These are phyloP conservation scores for Bergia puertoricense DNA, from an alignment of 92 coral and sea anemone genomes.

Conservation along the genomic window DNA sequence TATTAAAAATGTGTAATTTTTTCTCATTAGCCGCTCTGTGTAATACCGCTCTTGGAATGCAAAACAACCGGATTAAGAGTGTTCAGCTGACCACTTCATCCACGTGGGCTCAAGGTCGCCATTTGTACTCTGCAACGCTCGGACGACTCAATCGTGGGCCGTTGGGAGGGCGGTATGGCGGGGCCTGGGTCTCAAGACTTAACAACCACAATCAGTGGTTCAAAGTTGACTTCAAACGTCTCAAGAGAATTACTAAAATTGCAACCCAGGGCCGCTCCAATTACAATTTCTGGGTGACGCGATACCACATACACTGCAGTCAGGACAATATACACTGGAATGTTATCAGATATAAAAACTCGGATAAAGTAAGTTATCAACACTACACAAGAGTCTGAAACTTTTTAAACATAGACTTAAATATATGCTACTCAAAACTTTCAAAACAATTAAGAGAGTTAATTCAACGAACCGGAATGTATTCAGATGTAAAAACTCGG, in stretches of 20 bases:
- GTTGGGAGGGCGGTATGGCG: slow-evolving; percentile 20
- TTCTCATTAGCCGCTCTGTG: slow-evolving; percentile 46
- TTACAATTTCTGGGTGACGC: slow-evolving; percentile 61
- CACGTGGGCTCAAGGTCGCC: slow-evolving; percentile 16
- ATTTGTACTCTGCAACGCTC: slow-evolving; percentile 41
- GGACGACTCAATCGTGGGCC: slow-evolving; percentile 45
- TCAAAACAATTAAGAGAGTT: too few relatives aligned
- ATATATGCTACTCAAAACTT: too few relatives aligned
- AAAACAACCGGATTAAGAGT: slow-evolving; percentile 41
- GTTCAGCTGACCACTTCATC: slow-evolving; percentile 60
- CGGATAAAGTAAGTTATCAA: slow-evolving; percentile 58
- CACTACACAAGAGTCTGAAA: too few relatives aligned
- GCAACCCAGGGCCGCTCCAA: slow-evolving; percentile 86
- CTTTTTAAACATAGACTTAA: too few relatives aligned
- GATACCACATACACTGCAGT: slow-evolving; percentile 64
- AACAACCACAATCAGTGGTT: slow-evolving; percentile 37
- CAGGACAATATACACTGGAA: slow-evolving; percentile 74
- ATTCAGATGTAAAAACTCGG: too few relatives aligned
- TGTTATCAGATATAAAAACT: slow-evolving; percentile 62
- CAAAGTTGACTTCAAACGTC: slow-evolving; percentile 74
- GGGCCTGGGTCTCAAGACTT: slow-evolving; percentile 30
- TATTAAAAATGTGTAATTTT: neutral
- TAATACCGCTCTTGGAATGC: slow-evolving; percentile 60
- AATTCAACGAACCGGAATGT: too few relatives aligned
- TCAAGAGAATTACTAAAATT: slow-evolving; percentile 57